Evolutionary conservation across 2,888 invertebrate species (phyloP), one percentile per base, ranked within the genome.

Genomic region (Andrena bucephala): DNA sequence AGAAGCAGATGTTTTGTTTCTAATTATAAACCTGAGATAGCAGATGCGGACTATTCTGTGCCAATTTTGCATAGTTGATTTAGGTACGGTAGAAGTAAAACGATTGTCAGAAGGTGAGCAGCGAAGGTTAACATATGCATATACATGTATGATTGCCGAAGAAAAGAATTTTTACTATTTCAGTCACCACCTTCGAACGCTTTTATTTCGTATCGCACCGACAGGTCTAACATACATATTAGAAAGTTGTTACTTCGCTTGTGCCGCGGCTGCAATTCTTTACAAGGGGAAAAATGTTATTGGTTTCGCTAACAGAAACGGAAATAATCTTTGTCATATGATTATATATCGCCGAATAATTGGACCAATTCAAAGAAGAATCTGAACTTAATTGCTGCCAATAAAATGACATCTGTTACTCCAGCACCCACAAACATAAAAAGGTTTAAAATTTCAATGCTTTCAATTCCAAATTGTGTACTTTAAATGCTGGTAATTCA

Each of bases 331-430:
- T 29, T 62, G 13, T 13, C n/a, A 33, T 59, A 60, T 62, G 13
- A 73, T 69, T 66, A 60, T 36, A 13, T 7, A 70, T 52, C 54
- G 31, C 20, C 10, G 52, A 62, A 33, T 16, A 66, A 57, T 31
- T 71, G 50, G 66, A 48, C n/a, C 6, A 33, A 80, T 52, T 66
- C n/a, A 13, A 29, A 62, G 63, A 33, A 52, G 20, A 20, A 33
- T 4, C 54, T 8, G 20, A 16, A 79, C 1, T 60, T 8, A 13
- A 13, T 62, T 50, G 10, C 52, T 75, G 54, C 16, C 16, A 52
- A 60, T 67, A 84, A 74, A 54, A 88, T 88, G 87, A 54, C 85
- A 36, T 80, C 83, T 57, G 27, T 80, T 24, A n/a, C 3, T 13
- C 13, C 52, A 7, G 60, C 70, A 13, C 29, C 82, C 1, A 66